Percentiles rank a stretch among this genome's conserved stretches.
Evolutionary conservation across 2,888 invertebrate species (phyloP).

Genomic region (Nezara viridula): DNA sequence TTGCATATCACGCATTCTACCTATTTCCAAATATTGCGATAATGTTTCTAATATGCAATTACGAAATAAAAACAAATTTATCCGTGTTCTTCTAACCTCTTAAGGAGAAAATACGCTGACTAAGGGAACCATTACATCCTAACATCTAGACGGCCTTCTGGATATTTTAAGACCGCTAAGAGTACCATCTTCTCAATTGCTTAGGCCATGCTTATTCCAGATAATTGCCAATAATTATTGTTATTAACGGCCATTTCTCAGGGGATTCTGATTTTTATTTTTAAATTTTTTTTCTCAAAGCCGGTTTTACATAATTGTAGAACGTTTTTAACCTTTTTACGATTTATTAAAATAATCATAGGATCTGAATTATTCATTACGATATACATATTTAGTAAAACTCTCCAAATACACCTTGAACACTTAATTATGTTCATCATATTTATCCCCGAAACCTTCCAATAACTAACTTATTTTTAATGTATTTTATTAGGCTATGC

Average conservation of each 20-base stretch:
- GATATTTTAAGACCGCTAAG: conserved; percentile 9
- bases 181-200: background rate
- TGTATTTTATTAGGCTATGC: background rate
- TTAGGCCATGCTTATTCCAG: background rate
- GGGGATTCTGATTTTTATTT: background rate
- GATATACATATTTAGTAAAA: background rate
- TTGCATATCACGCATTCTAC: too few species aligned
- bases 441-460: too few species aligned
- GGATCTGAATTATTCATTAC: background rate
- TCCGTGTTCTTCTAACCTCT: background rate
- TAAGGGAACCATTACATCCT: background rate
- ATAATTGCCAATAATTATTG: background rate
- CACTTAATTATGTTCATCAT: too few species aligned
- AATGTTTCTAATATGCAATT: too few species aligned
- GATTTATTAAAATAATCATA: background rate
- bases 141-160: background rate
- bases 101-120: background rate
- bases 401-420: too few species aligned
- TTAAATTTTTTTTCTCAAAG: background rate
- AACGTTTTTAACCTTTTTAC: background rate
- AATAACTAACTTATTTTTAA: background rate
- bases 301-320: background rate
- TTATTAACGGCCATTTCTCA: background rate
- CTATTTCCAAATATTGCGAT: too few species aligned
- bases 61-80: too few species aligned